Conservation (phyloP, 2,888 invertebrate species). For the Pristionchus japonicus region DNA sequence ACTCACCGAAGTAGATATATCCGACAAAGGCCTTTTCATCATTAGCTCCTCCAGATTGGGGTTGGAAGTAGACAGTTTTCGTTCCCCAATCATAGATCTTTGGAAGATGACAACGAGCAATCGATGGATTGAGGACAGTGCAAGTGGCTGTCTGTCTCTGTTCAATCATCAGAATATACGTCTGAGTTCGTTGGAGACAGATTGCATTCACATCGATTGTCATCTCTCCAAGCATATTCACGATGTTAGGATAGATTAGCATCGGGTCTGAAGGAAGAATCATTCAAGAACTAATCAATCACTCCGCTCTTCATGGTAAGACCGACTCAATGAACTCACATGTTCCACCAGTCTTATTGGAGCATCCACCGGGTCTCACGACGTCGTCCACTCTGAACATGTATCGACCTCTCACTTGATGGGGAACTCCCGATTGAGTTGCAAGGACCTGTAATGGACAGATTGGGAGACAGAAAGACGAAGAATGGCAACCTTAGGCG, state of each 20-base stretch:
- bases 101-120: conserved; percentile 72
- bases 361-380: conserved; percentile 91
- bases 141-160: conserved; percentile 71
- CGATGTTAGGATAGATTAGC: conserved; percentile 85
- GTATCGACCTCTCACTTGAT: conserved; percentile 83
- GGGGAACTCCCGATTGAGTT: conserved; percentile 73
- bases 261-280: conserved; percentile 66
- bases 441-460: conserved; percentile 61
- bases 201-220: conserved; percentile 96
- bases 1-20: conserved; percentile 73
- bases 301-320: no score
- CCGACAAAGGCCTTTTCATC: conserved; percentile 75
- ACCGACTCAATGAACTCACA: conserved; percentile 64
- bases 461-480: neutral
- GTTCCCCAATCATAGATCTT: conserved; percentile 75
- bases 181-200: conserved; percentile 83
- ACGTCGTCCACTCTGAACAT: conserved; percentile 95
- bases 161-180: conserved; percentile 74
- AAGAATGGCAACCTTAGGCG: conserved; percentile 65
- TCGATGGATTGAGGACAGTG: conserved; percentile 69
- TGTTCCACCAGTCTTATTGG: conserved; percentile 75
- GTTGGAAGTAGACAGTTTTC: conserved; percentile 74
- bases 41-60: conserved; percentile 67
- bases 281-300: neutral
- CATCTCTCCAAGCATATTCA: conserved; percentile 96